Percentiles rank a stretch among this genome's conserved stretches.
Evolutionary conservation across 2,888 invertebrate genomes (phyloP).

Genomic region (Orthosia gracilis): DNA sequence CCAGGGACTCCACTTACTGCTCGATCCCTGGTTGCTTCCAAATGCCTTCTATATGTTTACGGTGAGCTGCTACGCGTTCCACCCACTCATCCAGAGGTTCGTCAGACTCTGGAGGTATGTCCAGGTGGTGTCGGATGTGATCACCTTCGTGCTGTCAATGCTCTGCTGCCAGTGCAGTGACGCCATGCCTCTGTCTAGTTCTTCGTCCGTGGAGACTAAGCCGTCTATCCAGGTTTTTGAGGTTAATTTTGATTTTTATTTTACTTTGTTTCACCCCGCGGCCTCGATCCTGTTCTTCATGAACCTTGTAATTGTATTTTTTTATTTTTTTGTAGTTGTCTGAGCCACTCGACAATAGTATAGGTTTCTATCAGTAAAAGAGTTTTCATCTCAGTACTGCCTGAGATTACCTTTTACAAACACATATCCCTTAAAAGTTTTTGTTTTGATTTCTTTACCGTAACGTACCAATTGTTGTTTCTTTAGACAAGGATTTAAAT

Average conservation of each 20-base stretch:
- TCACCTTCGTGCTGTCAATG: constrained; percentile 65
- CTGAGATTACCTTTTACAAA: too few species aligned
- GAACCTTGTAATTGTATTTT: too few species aligned
- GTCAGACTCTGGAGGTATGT: constrained; percentile 71
- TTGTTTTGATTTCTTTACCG: too few species aligned
- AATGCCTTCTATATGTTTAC: constrained; percentile 70
- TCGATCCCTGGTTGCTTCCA: constrained; percentile 15
- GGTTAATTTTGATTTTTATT: constrained; percentile 17
- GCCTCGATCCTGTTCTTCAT: too few species aligned
- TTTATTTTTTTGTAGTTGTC: too few species aligned
- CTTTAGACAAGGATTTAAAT: too few species aligned
- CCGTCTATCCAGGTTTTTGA: constrained; percentile 49
- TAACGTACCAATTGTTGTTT: too few species aligned
- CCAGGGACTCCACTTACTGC: background rate
- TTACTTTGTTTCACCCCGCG: background rate
- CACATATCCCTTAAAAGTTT: too few species aligned
- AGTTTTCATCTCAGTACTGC: too few species aligned
- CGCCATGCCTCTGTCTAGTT: constrained; percentile 53
- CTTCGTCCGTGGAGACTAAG: constrained; percentile 41
- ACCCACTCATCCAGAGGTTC: constrained; percentile 69
- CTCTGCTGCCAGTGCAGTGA: constrained; percentile 73
- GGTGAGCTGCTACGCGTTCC: constrained; percentile 72
- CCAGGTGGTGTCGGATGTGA: constrained; percentile 68
- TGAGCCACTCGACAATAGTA: too few species aligned
- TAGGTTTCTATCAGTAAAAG: too few species aligned